Conservation (phyloP, 2,888 invertebrate genomes). For the Diplazon laetatorius region DNA sequence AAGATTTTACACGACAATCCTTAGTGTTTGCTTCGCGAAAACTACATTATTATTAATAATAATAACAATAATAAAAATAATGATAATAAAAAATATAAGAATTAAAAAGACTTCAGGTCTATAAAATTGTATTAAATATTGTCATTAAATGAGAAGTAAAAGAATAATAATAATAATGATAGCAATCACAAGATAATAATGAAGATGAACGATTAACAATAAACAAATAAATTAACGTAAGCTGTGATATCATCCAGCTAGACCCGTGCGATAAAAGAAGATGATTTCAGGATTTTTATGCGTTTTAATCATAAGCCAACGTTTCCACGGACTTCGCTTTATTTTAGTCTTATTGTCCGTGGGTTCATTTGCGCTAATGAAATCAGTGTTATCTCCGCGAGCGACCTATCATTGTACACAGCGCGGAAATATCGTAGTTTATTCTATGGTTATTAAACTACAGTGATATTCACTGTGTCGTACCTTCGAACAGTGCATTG, state of each 20-base stretch:
- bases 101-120: too few relatives aligned
- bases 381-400: constrained; percentile 80
- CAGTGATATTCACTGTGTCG: not conserved
- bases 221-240: constrained; percentile 17
- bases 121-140: too few relatives aligned
- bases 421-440: constrained; percentile 62
- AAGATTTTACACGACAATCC: constrained; percentile 33
- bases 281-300: constrained; percentile 77
- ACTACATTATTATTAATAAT: constrained; percentile 19
- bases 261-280: constrained; percentile 62
- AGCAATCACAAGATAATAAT: constrained; percentile 16
- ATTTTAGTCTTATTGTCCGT: constrained; percentile 72
- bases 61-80: not conserved
- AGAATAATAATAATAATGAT: constrained; percentile 27
- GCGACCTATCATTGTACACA: constrained; percentile 69
- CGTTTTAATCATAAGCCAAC: constrained; percentile 77
- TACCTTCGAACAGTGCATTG: not conserved
- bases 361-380: constrained; percentile 82
- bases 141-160: not conserved
- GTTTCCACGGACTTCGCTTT: constrained; percentile 27
- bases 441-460: constrained; percentile 14
- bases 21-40: constrained; percentile 44
- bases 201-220: constrained; percentile 16
- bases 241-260: constrained; percentile 56
- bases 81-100: not conserved